Percentiles rank a stretch among this genome's conserved stretches.
These are phyloP conservation scores for Formica exsecta DNA, from an alignment of 1,140 invertebrate species.

Conservation along the genomic window DNA sequence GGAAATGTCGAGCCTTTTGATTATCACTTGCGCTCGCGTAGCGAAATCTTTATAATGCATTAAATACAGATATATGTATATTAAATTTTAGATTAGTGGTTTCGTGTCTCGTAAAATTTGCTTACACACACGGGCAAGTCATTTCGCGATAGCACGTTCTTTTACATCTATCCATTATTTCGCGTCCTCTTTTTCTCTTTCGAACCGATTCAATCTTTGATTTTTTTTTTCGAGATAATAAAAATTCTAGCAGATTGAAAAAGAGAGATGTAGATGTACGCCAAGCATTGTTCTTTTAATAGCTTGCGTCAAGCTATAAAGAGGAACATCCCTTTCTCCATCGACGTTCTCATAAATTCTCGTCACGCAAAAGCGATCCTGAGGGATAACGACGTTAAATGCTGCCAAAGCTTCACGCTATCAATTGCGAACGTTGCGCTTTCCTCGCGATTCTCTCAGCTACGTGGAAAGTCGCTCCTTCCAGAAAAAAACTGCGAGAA, in stretches of 20 bases:
- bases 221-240: conserved; percentile 3
- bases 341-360: conserved; percentile 44
- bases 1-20: not conserved
- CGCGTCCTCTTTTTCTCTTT: not conserved
- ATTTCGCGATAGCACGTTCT: conserved; percentile 32
- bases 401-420: conserved; percentile 36
- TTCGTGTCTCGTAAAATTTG: conserved; percentile 5
- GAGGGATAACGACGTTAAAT: conserved; percentile 42
- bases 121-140: not conserved
- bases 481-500: not conserved
- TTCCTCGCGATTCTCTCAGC: not conserved
- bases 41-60: conserved; percentile 20
- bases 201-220: not conserved
- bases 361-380: conserved; percentile 41
- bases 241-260: conserved; percentile 18
- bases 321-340: not conserved
- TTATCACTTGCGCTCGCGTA: not conserved
- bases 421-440: conserved; percentile 52
- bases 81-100: conserved; percentile 45
- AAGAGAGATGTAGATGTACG: not conserved
- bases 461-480: not conserved
- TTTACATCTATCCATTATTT: not conserved
- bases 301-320: conserved; percentile 2
- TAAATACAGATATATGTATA: conserved; percentile 20
- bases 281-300: conserved; percentile 35